These are phyloP conservation scores for Ecdyonurus torrentis DNA, from an alignment of 2,888 invertebrate species.

Conservation along the genomic window DNA sequence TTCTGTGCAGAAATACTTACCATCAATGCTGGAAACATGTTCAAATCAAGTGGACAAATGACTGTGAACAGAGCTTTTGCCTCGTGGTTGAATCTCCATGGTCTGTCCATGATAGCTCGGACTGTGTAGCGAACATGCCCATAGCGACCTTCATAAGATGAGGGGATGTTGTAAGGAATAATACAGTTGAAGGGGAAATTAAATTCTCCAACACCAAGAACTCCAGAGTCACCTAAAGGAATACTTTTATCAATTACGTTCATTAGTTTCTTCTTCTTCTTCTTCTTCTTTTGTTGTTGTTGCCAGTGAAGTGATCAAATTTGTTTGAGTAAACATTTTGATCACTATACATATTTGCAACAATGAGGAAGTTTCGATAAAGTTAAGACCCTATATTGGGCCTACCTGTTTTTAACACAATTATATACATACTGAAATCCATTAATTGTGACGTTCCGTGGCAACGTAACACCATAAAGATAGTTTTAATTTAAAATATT, in stretches of 20 bases:
- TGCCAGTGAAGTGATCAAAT: too few relatives aligned
- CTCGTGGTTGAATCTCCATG: constrained; percentile 73
- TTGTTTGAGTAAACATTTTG: too few relatives aligned
- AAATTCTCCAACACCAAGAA: constrained; percentile 53
- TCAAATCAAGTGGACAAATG: constrained; percentile 64
- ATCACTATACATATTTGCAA: too few relatives aligned
- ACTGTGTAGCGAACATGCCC: constrained; percentile 65
- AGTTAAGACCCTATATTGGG: too few relatives aligned
- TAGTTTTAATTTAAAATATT: not conserved
- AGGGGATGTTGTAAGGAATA: constrained; percentile 54
- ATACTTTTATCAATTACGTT: too few relatives aligned
- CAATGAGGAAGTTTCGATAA: too few relatives aligned
- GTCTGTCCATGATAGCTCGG: constrained; percentile 61
- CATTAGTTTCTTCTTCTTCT: too few relatives aligned
- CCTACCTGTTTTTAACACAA: too few relatives aligned
- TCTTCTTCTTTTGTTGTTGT: too few relatives aligned
- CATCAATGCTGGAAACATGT: constrained; percentile 50
- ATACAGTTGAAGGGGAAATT: constrained; percentile 63
- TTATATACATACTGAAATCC: too few relatives aligned
- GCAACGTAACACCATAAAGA: not conserved
- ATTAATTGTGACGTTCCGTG: too few relatives aligned
- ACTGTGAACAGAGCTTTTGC: constrained; percentile 68
- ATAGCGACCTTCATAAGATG: constrained; percentile 57
- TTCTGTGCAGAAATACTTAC: constrained; percentile 34
- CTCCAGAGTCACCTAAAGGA: too few relatives aligned